These are phyloP conservation scores for Noctua janthe DNA, from an alignment of 2,888 invertebrate species.

Conservation along the genomic window DNA sequence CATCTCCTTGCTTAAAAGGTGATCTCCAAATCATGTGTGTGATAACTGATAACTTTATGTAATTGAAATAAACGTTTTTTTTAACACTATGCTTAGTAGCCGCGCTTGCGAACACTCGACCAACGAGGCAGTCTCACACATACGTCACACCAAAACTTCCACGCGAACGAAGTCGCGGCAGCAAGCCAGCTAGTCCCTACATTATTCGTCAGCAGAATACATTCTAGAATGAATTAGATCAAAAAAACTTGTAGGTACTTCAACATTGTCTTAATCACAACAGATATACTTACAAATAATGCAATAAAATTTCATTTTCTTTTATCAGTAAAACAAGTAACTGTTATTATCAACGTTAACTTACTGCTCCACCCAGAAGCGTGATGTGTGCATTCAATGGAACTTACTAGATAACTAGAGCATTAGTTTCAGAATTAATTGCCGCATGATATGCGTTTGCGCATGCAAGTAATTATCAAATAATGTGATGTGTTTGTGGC, in stretches of 20 bases:
- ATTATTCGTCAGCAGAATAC: not conserved
- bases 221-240: not conserved
- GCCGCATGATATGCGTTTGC: not conserved
- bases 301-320: not conserved
- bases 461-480: not conserved
- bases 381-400: not conserved
- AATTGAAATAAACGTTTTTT: too few species aligned
- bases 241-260: not conserved
- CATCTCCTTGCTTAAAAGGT: too few species aligned
- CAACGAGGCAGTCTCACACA: too few species aligned
- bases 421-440: not conserved
- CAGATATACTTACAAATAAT: not conserved
- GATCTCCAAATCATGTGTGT: too few species aligned
- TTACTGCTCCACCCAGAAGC: conserved; percentile 11
- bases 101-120: too few species aligned
- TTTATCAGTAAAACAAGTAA: conserved; percentile 10
- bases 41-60: too few species aligned
- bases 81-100: too few species aligned
- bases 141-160: too few species aligned
- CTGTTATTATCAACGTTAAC: not conserved
- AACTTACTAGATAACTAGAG: conserved; percentile 1
- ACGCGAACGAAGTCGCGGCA: too few species aligned
- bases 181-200: too few species aligned
- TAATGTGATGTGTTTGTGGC: too few species aligned
- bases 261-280: not conserved